Evolutionary conservation across 2,113 vertebrate genomes (phyloP).

Genomic region (Clarias magur): DNA sequence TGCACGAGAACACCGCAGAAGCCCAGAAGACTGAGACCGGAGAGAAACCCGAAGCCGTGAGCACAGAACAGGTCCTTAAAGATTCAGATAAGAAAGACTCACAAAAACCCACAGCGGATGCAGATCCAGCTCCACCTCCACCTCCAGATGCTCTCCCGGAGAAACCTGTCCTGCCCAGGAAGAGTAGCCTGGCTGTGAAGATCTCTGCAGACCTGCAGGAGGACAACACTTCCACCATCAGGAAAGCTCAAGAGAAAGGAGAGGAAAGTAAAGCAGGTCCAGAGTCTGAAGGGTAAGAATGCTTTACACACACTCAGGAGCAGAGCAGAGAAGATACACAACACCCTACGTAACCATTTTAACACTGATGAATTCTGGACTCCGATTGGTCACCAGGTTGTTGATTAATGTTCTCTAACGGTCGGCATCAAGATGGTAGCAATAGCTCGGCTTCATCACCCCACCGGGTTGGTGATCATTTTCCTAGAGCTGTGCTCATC

Average conservation of each 20-base stretch:
- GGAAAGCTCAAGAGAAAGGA: not conserved
- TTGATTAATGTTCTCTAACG: not conserved
- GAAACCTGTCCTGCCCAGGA: not conserved
- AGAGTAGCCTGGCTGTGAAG: not conserved
- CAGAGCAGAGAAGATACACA: not conserved
- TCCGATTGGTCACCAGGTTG: not conserved
- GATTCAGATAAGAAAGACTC: not conserved
- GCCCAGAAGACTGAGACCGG: not conserved
- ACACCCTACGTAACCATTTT: not conserved
- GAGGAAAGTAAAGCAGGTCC: not conserved
- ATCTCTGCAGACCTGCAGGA: not conserved
- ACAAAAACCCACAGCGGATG: not conserved
- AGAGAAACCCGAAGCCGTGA: not conserved
- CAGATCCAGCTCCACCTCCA: not conserved
- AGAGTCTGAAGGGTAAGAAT: not conserved
- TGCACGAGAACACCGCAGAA: not conserved
- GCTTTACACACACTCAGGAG: not conserved
- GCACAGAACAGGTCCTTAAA: not conserved
- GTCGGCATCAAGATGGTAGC: not conserved
- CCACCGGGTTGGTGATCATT: not conserved
- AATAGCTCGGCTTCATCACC: not conserved
- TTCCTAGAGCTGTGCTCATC: not conserved
- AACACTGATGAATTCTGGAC: not conserved
- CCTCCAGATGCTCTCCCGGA: conserved; percentile 1
- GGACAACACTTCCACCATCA: not conserved